Base-by-base conservation (phyloP, 2,797 vertebrate genomes). In the Adrianichthys oophorus region DNA sequence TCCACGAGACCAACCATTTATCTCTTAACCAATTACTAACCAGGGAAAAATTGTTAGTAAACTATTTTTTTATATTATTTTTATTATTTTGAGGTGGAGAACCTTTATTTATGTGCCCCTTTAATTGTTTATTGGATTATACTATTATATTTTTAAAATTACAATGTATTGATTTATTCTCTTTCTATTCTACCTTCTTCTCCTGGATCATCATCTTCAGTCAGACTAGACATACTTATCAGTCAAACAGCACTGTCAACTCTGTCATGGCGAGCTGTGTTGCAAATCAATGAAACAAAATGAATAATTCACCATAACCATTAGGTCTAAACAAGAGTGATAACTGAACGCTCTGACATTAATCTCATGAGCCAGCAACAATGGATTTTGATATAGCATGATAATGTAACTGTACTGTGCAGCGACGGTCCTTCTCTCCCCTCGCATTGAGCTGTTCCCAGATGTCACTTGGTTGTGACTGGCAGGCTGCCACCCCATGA, bases 301-400 rank as follows among this genome's bases (percentile, higher is more conserved):
- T 91, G 70, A 89, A 89, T 91, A 85, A 90, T 89, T 89, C 79
- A 88, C 86, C 43, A 51, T 78, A 66, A 79, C 76, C 77, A 89
- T 89, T 85, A 87, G 68, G 76, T 84, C 83, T 76, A 79, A 86
- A 85, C 81, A 78, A 85, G 83, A 86, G 74, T 77, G 87, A 90
- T 87, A 89, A 87, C 82, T 83, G 80, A 68, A 43, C 53, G 67
- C 71, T 59, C 76, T 60, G 84, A 74, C 90, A 83, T 87, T 87
- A 87, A 87, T 89, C 87, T 83, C 70, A 62, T 41, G 76, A 83
- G 79, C 87, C 81, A 72, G 79, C 85, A 80, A 84, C 87, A 89
- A 88, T 84, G 83, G 84, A 87, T 87, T 80, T 79, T 87, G 84
- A 87, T 86, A 85, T 79, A 86, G 86, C 85, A 85, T 89, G 84